Evolutionary conservation across 2,113 vertebrate genomes (phyloP).

Genomic region (Antigone vipio): DNA sequence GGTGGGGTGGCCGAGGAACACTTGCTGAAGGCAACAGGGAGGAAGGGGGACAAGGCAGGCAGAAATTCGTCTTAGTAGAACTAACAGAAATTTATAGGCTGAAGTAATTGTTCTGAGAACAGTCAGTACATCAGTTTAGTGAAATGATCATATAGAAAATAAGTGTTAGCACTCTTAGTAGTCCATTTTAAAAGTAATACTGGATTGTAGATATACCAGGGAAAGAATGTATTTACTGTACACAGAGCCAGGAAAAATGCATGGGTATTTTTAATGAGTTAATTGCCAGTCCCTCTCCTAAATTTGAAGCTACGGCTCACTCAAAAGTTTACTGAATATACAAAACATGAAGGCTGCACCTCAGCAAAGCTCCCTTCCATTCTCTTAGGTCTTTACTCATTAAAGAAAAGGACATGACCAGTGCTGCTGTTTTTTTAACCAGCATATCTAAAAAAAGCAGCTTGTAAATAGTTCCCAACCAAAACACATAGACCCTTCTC

Average conservation of each 20-base stretch:
- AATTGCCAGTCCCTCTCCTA: not conserved
- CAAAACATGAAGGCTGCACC: not conserved
- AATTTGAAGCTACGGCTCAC: not conserved
- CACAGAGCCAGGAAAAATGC: not conserved
- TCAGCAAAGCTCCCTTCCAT: not conserved
- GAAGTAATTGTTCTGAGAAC: not conserved
- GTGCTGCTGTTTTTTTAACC: not conserved
- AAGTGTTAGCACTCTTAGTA: not conserved
- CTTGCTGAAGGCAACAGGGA: not conserved
- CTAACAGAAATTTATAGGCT: not conserved
- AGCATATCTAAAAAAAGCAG: not conserved
- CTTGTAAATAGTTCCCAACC: constrained; percentile 17
- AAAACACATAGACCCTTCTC: constrained; percentile 30
- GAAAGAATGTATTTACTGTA: not conserved
- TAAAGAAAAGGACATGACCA: not conserved
- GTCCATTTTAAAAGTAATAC: not conserved
- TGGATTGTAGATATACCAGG: not conserved
- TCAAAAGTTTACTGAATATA: not conserved
- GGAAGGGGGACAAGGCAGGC: not conserved
- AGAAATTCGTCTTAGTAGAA: not conserved
- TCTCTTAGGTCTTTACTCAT: not conserved
- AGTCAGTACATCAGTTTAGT: not conserved
- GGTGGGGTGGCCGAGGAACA: not conserved
- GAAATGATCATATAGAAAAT: not conserved
- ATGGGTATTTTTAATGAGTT: not conserved